These are phyloP conservation scores for Diabrotica undecimpunctata DNA, from an alignment of 1,140 invertebrate genomes.

Conservation along the genomic window DNA sequence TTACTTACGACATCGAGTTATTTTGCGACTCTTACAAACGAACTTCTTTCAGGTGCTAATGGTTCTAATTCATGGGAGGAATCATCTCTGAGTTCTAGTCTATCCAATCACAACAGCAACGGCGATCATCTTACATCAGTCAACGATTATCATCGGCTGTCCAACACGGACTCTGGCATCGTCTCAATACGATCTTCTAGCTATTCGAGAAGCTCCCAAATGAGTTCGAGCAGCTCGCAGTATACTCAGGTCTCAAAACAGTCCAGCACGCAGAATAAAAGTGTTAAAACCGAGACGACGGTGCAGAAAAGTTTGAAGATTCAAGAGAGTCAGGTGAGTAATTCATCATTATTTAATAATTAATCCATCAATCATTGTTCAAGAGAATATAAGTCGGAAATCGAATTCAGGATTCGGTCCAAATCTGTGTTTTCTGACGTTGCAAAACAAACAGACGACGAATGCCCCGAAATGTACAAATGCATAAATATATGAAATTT, in stretches of 20 bases:
- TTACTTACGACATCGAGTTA: too few relatives aligned
- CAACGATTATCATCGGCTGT: conserved; percentile 41
- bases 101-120: conserved; percentile 36
- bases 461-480: too few relatives aligned
- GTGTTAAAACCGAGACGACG: conserved; percentile 36
- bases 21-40: too few relatives aligned
- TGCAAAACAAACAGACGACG: too few relatives aligned
- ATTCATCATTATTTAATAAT: too few relatives aligned
- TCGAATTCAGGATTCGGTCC: too few relatives aligned
- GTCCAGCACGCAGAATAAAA: conserved; percentile 18
- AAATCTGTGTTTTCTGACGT: too few relatives aligned
- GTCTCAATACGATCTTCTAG: conserved; percentile 59
- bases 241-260: conserved; percentile 33
- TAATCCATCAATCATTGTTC: too few relatives aligned
- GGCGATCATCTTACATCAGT: conserved; percentile 36
- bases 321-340: neutral
- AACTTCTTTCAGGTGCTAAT: conserved; percentile 22
- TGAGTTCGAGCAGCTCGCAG: conserved; percentile 53
- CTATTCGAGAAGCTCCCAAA: conserved; percentile 57
- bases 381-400: too few relatives aligned
- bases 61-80: conserved; percentile 41
- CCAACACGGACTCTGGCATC: conserved; percentile 64
- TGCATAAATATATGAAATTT: too few relatives aligned
- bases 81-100: conserved; percentile 36
- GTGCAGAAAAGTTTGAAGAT: conserved; percentile 13